Evolutionary conservation across 2,888 invertebrate species (phyloP).

Genomic region (Drosophila pseudotakahashii): DNA sequence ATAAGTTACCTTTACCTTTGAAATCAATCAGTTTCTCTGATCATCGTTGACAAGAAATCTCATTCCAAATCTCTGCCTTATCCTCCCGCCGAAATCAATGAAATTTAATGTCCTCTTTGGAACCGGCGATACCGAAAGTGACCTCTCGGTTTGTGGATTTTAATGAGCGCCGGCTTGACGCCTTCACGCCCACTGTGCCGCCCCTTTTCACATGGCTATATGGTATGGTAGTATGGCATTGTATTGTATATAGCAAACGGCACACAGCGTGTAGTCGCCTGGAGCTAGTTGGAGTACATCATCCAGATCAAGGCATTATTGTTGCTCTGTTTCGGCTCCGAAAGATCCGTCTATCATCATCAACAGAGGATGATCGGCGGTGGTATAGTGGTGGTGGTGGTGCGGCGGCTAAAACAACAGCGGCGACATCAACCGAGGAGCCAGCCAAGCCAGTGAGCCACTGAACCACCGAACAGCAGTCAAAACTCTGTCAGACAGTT

Average conservation of each 20-base stretch:
- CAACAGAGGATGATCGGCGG: constrained; percentile 30
- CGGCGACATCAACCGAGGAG: constrained; percentile 73
- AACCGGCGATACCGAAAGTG: background rate
- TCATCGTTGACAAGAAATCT: background rate
- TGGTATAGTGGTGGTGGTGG: constrained; percentile 18
- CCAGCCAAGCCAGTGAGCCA: constrained; percentile 39
- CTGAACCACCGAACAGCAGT: constrained; percentile 51
- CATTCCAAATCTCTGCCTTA: background rate
- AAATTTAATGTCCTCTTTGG: background rate
- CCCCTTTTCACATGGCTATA: constrained; percentile 17
- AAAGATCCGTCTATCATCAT: constrained; percentile 61
- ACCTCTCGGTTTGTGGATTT: constrained; percentile 33
- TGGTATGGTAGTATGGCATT: background rate
- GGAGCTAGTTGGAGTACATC: constrained; percentile 57
- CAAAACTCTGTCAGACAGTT: constrained; percentile 80
- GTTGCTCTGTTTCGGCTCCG: constrained; percentile 38
- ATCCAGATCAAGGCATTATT: constrained; percentile 22
- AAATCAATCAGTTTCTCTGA: background rate
- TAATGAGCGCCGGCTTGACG: constrained; percentile 18
- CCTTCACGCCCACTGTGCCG: constrained; percentile 69
- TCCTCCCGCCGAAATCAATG: background rate
- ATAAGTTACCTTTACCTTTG: no score
- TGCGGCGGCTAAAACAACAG: constrained; percentile 22
- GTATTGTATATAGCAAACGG: constrained; percentile 7
- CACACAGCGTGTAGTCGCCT: constrained; percentile 73